Conservation (phyloP, 2,888 invertebrate genomes). For the Mycalesis mineus region DNA sequence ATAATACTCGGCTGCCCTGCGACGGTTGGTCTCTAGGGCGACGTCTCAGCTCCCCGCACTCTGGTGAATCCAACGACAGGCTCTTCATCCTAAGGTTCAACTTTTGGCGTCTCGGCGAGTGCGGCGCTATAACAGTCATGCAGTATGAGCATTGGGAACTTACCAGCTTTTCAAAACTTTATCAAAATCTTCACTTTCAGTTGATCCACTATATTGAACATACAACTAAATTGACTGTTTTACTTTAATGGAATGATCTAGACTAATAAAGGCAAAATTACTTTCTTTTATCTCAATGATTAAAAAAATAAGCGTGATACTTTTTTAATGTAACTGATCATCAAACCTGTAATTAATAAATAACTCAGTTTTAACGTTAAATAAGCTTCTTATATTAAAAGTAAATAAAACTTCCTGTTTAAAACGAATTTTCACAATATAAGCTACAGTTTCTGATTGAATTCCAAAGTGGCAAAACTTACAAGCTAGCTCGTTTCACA, state of each 20-base stretch:
- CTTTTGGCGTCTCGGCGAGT: constrained; percentile 96
- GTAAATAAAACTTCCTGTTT: not conserved
- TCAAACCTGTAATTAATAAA: not conserved
- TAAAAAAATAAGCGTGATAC: constrained; percentile 13
- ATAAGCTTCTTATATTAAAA: not conserved
- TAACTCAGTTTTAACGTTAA: not conserved
- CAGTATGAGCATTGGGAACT: constrained; percentile 51
- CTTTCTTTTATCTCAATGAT: constrained; percentile 1
- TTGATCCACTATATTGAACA: not conserved
- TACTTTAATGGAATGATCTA: constrained; percentile 14
- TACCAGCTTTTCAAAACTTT: constrained; percentile 23
- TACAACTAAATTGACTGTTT: not conserved
- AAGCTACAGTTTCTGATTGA: not conserved
- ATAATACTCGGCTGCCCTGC: constrained; percentile 80
- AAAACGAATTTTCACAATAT: not conserved
- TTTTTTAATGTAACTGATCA: constrained; percentile 9
- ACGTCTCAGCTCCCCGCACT: constrained; percentile 89
- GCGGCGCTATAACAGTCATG: constrained; percentile 87
- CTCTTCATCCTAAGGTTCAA: constrained; percentile 99
- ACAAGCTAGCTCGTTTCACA: constrained; percentile 18
- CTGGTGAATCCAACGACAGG: constrained; percentile 96
- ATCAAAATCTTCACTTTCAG: not conserved
- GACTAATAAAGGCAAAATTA: not conserved
- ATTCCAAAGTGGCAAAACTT: constrained; percentile 12
- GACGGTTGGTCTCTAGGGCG: constrained; percentile 77